Percentiles rank a stretch among this genome's conserved stretches.
phyloP scores from a whole-genome alignment of 2,888 invertebrate species.

The Drosophila borborema region DNA sequence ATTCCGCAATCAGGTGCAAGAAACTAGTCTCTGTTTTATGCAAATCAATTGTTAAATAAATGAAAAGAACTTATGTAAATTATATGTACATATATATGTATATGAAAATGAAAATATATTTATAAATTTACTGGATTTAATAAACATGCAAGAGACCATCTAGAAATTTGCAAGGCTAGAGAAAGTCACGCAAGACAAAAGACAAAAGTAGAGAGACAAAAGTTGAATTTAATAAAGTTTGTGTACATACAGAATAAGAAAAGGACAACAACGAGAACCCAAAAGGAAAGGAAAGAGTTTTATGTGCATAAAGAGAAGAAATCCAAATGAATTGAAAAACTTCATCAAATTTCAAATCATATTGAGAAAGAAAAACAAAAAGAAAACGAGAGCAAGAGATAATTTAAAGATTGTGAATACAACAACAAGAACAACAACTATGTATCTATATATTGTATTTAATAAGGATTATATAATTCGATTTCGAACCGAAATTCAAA shows the following conservation, averaged over 20 bases:
- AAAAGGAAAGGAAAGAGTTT: not conserved
- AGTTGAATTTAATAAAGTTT: slow-evolving; percentile 17
- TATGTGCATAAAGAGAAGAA: slow-evolving; percentile 1
- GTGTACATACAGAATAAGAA: slow-evolving; percentile 33
- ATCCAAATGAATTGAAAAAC: not conserved
- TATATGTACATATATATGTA: slow-evolving; percentile 4
- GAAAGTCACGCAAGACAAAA: slow-evolving; percentile 72
- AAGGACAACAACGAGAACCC: slow-evolving; percentile 6
- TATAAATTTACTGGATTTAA: slow-evolving; percentile 32
- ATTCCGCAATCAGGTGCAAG: slow-evolving; percentile 74
- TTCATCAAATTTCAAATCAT: slow-evolving; percentile 2
- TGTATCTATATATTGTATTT: slow-evolving; percentile 72
- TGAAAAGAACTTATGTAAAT: slow-evolving; percentile 8
- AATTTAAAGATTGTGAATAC: slow-evolving; percentile 60
- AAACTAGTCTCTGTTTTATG: slow-evolving; percentile 57
- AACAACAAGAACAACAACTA: slow-evolving; percentile 83
- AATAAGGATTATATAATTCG: slow-evolving; percentile 53
- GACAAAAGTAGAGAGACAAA: slow-evolving; percentile 38
- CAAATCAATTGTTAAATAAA: slow-evolving; percentile 50
- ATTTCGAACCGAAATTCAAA: slow-evolving; percentile 48
- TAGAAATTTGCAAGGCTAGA: slow-evolving; percentile 67
- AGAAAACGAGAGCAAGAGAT: slow-evolving; percentile 12
- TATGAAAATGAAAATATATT: slow-evolving; percentile 29
- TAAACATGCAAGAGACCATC: slow-evolving; percentile 71
- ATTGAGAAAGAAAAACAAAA: slow-evolving; percentile 11